Base-by-base conservation (phyloP, 2,113 vertebrate species). In the Oriolus oriolus region DNA sequence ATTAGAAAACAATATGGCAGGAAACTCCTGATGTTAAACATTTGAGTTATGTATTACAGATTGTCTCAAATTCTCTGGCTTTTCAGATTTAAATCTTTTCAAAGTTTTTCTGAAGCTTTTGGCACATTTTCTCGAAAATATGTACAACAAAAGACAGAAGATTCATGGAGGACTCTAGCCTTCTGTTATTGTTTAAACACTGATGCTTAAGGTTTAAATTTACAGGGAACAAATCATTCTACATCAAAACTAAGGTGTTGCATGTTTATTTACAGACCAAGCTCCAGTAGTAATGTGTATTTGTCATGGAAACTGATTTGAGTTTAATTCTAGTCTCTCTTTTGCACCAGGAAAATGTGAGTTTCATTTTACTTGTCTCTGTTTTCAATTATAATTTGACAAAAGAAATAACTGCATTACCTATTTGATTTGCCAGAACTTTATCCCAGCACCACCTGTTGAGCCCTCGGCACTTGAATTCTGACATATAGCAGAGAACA, bases 321-420 rank as follows among this genome's bases (percentile, higher is more conserved):
- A 91, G 80, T 95, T 95, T 95, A 94, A 97, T 92, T 95, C 84
- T 81, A 95, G 92, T 64, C 42, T 82, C 85, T 88, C 79, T 97
- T 97, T 97, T 93, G 92, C 93, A 97, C 80, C 66, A 92, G 91
- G 91, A 96, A 97, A 97, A 98, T 70, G 56, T 95, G 97, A 95
- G 97, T 97, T 92, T 98, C 97, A 84, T 97, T 98, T 98, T 96
- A 97, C 96, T 94, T 2, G 18, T 88, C 91, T 98, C 97, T 98
- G 98, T 77, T 98, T 98, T 93, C 95, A 98, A 98, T 98, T 98
- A 98, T 91, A 97, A 97, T 98, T 98, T 98, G 97, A 98, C 98
- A 98, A 97, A 98, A 98, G 97, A 95, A 97, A 98, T 98, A 98
- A 98, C 97, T 12, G 41, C 95, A 57, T 97, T 97, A 97, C 97